Base-by-base conservation (phyloP, 2,797 vertebrate genomes). In the Schizopygopsis malacanthus region DNA sequence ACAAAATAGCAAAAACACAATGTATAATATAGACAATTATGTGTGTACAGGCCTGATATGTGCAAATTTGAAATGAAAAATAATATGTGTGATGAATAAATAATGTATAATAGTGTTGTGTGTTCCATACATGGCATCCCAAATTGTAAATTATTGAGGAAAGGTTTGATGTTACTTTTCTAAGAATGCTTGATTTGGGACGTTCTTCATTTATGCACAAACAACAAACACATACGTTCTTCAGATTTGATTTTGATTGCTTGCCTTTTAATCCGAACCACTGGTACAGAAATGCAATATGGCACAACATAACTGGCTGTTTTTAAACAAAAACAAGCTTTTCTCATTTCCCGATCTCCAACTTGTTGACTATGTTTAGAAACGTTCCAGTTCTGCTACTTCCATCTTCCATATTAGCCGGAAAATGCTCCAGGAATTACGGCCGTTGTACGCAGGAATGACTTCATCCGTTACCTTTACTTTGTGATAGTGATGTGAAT, bases 251-350 rank as follows among this genome's bases (percentile, higher is more conserved):
- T 90, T 91, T 70, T 88, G 71, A 28, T 28, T 28, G 28, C 28
- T 28, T 28, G 28, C 28, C 28, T 28, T 28, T 28, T 28, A 1
- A 28, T 28, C 28, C 28, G 28, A 28, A 28, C 28, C 28, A 28
- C 28, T 28, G 28, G 28, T 28, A 28, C 28, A 28, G 91, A 93
- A 94, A 90, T 90, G 50, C 91, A 93, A 92, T 92, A 93, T 93
- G 90, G 79, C 83, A 41, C 86, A 88, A 86, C 88, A 86, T 71
- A 85, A 89, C 87, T 67, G 86, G 81, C 92, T 90, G 89, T 91
- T 92, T 90, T 89, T 28, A 85, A 92, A 87, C 91, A 88, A 89
- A 65, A 93, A 93, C 92, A 94, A 81, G 76, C 59, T 84, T 92
- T 92, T 89, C 92, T 93, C 90, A 90, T 92, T 28, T 28, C 28